phyloP scores from a whole-genome alignment of 35 echinoderm and acorn worm species.

The Ophiothrix spiculata region DNA sequence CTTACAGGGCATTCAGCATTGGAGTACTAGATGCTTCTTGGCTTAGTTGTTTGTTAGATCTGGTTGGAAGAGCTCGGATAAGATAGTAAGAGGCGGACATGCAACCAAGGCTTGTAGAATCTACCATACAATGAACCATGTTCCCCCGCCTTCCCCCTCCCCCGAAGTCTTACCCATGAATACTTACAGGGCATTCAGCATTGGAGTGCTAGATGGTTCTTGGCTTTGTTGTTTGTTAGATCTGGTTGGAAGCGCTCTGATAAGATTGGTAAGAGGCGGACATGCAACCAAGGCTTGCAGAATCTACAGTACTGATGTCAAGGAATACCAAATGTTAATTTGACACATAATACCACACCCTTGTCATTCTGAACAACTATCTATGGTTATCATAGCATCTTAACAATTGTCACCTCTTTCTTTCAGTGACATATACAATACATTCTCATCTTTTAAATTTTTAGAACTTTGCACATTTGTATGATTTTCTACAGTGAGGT shows the following conservation, averaged over 20 bases:
- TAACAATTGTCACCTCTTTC: no score
- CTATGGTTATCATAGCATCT: no score
- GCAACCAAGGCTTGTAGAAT: conserved; percentile 88
- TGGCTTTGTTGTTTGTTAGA: conserved; percentile 61
- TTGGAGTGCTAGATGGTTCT: conserved; percentile 46
- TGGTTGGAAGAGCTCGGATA: conserved; percentile 67
- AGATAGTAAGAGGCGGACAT: conserved; percentile 95
- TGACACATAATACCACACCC: no score
- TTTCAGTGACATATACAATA: no score
- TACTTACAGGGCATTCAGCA: conserved; percentile 98
- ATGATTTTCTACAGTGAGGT: no score
- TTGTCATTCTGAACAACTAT: no score
- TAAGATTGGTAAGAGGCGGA: conserved; percentile 89
- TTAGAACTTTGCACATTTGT: no score
- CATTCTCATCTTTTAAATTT: no score
- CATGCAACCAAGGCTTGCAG: conserved; percentile 87
- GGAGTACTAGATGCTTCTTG: conserved; percentile 48
- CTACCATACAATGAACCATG: no score
- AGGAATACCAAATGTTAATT: no score
- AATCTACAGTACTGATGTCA: conserved; percentile 54
- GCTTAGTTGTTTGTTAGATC: conserved; percentile 56
- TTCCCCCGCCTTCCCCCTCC: no score
- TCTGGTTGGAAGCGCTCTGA: conserved; percentile 67
- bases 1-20: conserved; percentile 97
- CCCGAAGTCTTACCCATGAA: no score